Conservation (phyloP, 2,113 vertebrate genomes). For the Gobio gobio region DNA sequence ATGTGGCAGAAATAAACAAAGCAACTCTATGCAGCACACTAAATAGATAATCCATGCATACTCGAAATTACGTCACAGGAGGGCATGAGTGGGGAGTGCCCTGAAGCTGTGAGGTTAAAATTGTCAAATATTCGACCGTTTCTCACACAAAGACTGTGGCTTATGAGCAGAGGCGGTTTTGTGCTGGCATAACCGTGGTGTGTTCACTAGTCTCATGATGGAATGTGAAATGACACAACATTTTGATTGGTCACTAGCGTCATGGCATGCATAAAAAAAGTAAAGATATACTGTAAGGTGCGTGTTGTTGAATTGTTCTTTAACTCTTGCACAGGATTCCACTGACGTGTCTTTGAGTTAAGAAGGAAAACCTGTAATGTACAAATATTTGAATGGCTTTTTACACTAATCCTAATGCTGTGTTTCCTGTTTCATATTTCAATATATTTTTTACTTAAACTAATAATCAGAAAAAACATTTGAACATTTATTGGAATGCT, state of each 20-base stretch:
- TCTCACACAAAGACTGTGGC: not conserved
- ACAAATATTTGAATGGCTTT: not conserved
- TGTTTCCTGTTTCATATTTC: not conserved
- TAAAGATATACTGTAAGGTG: not conserved
- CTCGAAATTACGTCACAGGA: constrained; percentile 3
- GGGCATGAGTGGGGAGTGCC: constrained; percentile 8
- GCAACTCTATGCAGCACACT: not conserved
- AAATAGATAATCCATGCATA: not conserved
- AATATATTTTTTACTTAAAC: not conserved
- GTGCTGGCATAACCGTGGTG: not conserved
- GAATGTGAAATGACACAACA: not conserved
- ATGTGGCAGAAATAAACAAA: constrained; percentile 41
- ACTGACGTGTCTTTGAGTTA: not conserved
- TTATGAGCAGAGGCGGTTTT: not conserved
- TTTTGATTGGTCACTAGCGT: not conserved
- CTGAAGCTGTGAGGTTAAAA: constrained; percentile 1
- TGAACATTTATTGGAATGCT: not conserved
- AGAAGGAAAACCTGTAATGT: not conserved
- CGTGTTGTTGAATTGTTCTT: not conserved
- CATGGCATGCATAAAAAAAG: not conserved
- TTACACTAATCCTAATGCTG: not conserved
- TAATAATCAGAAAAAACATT: not conserved
- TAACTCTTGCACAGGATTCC: not conserved
- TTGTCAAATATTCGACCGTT: constrained; percentile 30
- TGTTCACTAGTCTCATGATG: not conserved